Conservation (phyloP, 1,140 invertebrate species). For the Danaus melanippus region DNA sequence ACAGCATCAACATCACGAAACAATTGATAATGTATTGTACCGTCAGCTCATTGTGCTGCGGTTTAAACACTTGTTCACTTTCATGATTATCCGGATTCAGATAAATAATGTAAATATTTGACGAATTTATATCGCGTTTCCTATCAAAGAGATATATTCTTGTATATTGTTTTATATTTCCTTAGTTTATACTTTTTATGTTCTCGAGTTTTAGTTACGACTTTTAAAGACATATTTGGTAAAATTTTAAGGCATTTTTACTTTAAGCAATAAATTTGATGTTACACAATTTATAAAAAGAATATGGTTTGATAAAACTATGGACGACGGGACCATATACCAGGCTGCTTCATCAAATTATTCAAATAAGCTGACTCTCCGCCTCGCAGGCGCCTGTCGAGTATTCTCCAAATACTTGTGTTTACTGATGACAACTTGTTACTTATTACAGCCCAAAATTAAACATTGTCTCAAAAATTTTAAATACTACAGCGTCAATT, state of each 20-base stretch:
- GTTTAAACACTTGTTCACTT: conserved; percentile 12
- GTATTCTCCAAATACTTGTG: conserved; percentile 52
- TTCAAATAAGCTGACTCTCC: conserved; percentile 58
- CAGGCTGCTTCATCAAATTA: conserved; percentile 59
- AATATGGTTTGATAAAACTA: conserved; percentile 28
- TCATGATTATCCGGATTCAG: conserved; percentile 1
- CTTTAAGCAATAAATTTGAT: too few species aligned
- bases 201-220: too few species aligned
- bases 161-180: too few species aligned
- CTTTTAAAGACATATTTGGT: too few species aligned
- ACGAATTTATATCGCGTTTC: background rate
- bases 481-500: too few species aligned
- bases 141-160: background rate
- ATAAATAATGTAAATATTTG: conserved; percentile 9
- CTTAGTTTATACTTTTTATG: too few species aligned
- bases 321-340: conserved; percentile 21
- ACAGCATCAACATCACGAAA: conserved; percentile 1
- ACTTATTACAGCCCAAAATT: conserved; percentile 32
- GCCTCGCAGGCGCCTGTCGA: conserved; percentile 39
- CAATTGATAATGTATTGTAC: conserved; percentile 9
- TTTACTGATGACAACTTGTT: conserved; percentile 42
- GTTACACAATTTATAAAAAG: conserved; percentile 11
- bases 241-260: too few species aligned
- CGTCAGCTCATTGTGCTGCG: conserved; percentile 4
- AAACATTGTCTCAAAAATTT: too few species aligned